Conservation (phyloP, 2,888 invertebrate genomes). For the Xylocampa areola region DNA sequence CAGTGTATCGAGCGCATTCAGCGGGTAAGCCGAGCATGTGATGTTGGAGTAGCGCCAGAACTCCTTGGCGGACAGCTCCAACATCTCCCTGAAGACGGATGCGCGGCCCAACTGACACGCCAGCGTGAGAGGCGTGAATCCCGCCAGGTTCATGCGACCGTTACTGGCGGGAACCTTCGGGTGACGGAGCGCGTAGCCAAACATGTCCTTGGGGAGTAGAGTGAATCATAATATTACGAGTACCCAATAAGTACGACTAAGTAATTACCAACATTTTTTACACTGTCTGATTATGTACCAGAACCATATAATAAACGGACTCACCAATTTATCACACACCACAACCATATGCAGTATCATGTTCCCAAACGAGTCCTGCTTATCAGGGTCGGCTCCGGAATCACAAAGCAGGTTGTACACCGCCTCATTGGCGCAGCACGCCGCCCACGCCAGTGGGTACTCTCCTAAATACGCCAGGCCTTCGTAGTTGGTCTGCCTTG, state of each 20-base stretch:
- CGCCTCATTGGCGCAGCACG: constrained; percentile 98
- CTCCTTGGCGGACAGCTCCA: constrained; percentile 97
- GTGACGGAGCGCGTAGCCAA: constrained; percentile 98
- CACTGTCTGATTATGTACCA: no score
- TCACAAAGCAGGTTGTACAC: constrained; percentile 98
- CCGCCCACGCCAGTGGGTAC: constrained; percentile 99
- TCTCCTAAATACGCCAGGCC: constrained; percentile 99
- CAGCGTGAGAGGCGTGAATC: constrained; percentile 98
- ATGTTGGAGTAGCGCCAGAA: constrained; percentile 99
- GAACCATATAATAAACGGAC: constrained; percentile 27
- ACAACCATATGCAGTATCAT: constrained; percentile 99
- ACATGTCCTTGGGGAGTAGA: constrained; percentile 95
- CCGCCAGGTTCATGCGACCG: constrained; percentile 96
- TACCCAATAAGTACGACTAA: no score
- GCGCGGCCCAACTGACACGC: constrained; percentile 99
- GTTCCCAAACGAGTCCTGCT: constrained; percentile 99
- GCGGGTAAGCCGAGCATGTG: constrained; percentile 98
- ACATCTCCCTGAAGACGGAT: constrained; percentile 99
- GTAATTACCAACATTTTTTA: no score
- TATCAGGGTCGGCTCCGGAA: constrained; percentile 97
- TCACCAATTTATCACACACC: constrained; percentile 98
- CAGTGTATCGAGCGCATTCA: constrained; percentile 98
- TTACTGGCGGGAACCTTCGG: constrained; percentile 98
- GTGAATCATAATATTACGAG: no score
- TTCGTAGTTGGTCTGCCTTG: constrained; percentile 97